Conservation (phyloP, 2,888 invertebrate genomes). For the Linnaemya tessellans region DNA sequence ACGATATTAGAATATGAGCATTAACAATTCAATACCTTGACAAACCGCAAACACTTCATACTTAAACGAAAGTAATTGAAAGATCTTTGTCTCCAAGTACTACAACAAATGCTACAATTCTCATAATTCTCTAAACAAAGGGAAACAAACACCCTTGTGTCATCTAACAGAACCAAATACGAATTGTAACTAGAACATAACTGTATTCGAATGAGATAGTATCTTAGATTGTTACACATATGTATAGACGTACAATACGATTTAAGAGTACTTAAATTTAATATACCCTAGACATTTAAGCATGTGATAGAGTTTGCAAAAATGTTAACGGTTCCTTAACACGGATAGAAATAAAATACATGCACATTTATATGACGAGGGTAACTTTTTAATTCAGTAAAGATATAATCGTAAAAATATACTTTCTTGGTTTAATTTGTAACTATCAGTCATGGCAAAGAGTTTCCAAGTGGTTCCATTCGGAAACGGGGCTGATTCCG, state of each 20-base stretch:
- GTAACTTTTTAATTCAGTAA: neutral
- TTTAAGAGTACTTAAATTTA: slow-evolving; percentile 47
- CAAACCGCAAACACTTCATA: slow-evolving; percentile 40
- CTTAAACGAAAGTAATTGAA: slow-evolving; percentile 15
- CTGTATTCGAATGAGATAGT: slow-evolving; percentile 31
- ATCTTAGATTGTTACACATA: slow-evolving; percentile 34
- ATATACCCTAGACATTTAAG: slow-evolving; percentile 45
- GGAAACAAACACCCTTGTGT: neutral
- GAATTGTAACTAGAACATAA: slow-evolving; percentile 1
- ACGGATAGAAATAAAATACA: neutral
- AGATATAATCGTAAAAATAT: neutral
- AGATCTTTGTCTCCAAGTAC: slow-evolving; percentile 37
- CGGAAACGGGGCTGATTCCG: no score
- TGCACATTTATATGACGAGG: neutral
- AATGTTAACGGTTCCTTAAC: slow-evolving; percentile 1
- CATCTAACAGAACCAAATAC: slow-evolving; percentile 11
- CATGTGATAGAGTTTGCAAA: slow-evolving; percentile 29
- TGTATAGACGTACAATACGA: neutral
- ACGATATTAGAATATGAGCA: slow-evolving; percentile 1
- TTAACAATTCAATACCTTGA: slow-evolving; percentile 7
- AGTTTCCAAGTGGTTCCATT: no score
- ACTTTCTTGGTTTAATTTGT: neutral
- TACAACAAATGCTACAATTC: slow-evolving; percentile 38
- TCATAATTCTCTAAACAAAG: slow-evolving; percentile 17
- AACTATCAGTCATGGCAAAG: no score